Evolutionary conservation across 2,113 vertebrate species (phyloP).

Genomic region (Pseudopipra pipra): DNA sequence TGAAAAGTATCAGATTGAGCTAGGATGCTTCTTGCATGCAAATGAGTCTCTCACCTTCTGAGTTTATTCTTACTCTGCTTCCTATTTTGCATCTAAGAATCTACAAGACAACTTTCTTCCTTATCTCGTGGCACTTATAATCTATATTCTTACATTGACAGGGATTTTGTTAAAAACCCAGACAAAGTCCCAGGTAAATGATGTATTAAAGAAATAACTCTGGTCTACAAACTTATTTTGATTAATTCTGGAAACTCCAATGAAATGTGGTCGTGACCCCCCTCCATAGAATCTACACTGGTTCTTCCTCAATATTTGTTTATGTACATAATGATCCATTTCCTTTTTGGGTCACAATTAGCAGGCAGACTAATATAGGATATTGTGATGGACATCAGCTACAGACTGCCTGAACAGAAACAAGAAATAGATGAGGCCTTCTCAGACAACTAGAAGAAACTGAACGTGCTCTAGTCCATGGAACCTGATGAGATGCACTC

Average conservation of each 20-base stretch:
- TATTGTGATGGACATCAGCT: neutral
- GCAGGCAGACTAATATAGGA: neutral
- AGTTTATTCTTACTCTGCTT: neutral
- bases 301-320: neutral
- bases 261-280: neutral
- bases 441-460: neutral
- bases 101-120: neutral
- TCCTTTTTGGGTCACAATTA: neutral
- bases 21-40: neutral
- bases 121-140: neutral
- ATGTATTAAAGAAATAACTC: neutral
- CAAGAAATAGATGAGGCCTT: neutral
- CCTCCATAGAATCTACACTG: neutral
- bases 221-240: neutral
- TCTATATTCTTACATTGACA: neutral
- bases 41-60: neutral
- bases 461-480: neutral
- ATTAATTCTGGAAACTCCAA: neutral
- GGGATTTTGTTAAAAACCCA: neutral
- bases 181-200: neutral
- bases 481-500: accelerated
- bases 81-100: neutral
- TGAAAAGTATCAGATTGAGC: neutral
- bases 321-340: neutral
- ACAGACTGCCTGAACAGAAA: neutral